Conservation (phyloP, 2,113 vertebrate species). For the Ceyx cyanopectus region DNA sequence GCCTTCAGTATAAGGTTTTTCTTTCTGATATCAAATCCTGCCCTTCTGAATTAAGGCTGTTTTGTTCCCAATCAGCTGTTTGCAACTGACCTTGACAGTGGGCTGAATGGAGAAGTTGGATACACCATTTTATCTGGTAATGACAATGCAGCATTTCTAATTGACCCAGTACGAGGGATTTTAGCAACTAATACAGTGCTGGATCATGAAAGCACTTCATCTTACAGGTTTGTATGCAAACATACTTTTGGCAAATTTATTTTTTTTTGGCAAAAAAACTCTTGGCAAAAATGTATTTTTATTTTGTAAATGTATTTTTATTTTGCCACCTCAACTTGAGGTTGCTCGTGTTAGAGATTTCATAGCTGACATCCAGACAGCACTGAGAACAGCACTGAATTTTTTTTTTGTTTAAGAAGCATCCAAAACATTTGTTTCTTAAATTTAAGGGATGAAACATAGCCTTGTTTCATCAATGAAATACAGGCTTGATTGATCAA, state of each 20-base stretch:
- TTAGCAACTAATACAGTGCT: conserved; percentile 81
- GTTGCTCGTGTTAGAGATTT: background rate
- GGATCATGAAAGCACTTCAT: conserved; percentile 83
- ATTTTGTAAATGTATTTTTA: background rate
- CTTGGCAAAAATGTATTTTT: too few species aligned
- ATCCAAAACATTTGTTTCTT: too few species aligned
- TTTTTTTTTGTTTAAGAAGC: too few species aligned
- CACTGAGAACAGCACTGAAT: background rate
- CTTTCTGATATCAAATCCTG: background rate
- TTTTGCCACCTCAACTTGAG: background rate
- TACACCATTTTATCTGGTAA: conserved; percentile 90
- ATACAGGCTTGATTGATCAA: background rate
- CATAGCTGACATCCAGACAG: background rate
- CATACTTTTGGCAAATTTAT: too few species aligned
- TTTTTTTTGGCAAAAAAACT: too few species aligned
- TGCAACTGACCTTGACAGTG: conserved; percentile 87
- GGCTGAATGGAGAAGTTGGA: conserved; percentile 83
- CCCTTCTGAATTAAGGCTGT: conserved; percentile 19
- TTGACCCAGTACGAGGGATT: conserved; percentile 85
- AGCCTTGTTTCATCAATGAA: background rate
- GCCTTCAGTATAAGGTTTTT: background rate
- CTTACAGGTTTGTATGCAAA: conserved; percentile 84
- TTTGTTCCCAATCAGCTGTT: conserved; percentile 80
- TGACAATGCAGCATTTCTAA: conserved; percentile 80
- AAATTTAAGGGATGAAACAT: background rate